phyloP scores from a whole-genome alignment of 2,113 vertebrate genomes.

The Nothocercus julius region DNA sequence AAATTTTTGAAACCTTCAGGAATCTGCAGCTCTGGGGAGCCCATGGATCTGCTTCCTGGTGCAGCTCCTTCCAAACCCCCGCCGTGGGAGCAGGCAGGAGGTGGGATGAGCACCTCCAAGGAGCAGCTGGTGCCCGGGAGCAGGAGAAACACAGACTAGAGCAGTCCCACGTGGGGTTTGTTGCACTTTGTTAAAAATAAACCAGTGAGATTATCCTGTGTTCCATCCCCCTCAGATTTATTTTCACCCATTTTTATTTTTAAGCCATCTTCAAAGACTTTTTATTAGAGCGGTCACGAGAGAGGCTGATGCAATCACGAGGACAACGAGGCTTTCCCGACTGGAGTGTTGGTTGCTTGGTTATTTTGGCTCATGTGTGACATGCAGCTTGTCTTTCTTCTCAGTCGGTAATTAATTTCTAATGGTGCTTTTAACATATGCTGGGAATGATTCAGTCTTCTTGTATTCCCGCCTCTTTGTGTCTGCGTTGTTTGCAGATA shows the following conservation, averaged over 20 bases:
- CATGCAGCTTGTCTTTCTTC: background rate
- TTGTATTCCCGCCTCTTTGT: background rate
- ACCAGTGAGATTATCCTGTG: background rate
- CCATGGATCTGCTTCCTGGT: too few relatives aligned
- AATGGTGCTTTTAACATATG: background rate
- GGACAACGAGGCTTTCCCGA: background rate
- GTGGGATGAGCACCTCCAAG: background rate
- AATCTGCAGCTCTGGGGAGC: background rate
- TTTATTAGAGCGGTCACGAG: accelerated
- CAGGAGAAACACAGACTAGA: background rate
- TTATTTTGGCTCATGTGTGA: background rate
- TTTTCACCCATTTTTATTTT: constrained; percentile 33
- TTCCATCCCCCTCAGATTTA: background rate
- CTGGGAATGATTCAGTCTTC: background rate
- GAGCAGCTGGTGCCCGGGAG: background rate
- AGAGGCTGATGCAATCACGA: background rate
- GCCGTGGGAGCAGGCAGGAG: background rate
- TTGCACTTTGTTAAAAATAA: constrained; percentile 58
- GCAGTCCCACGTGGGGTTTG: background rate
- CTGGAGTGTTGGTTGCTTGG: background rate
- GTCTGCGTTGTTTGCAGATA: background rate
- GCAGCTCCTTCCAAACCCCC: background rate
- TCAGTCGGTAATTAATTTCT: constrained; percentile 53
- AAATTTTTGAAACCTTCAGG: accelerated
- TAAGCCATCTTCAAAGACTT: background rate